These are phyloP conservation scores for Meteorus cinctellus DNA, from an alignment of 2,888 invertebrate species.

Conservation along the genomic window DNA sequence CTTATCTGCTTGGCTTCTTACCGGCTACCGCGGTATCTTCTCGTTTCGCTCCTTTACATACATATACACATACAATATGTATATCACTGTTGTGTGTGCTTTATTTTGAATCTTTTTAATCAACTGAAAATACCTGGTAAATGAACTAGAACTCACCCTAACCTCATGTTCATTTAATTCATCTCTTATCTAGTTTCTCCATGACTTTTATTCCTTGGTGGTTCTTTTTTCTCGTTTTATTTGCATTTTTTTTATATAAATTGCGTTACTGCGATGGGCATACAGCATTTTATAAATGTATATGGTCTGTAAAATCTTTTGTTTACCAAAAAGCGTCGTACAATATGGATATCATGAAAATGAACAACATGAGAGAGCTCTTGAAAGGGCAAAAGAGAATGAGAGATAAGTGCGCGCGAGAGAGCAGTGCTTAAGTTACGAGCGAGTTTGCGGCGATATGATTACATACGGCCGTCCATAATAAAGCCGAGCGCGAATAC, in stretches of 20 bases:
- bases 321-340: conserved; percentile 5
- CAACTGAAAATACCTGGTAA: conserved; percentile 16
- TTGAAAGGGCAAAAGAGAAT: conserved; percentile 44
- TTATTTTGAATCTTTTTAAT: conserved; percentile 38
- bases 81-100: not conserved
- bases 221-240: not conserved
- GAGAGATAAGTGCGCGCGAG: conserved; percentile 43
- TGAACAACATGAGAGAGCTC: conserved; percentile 43
- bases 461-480: conserved; percentile 43
- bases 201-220: not conserved
- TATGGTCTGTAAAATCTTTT: not conserved
- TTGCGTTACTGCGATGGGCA: no score
- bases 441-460: conserved; percentile 43
- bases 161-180: conserved; percentile 7
- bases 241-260: not conserved
- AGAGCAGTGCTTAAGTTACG: conserved; percentile 43
- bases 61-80: not conserved
- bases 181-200: not conserved
- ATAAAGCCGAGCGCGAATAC: conserved; percentile 41
- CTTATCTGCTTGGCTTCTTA: conserved; percentile 61
- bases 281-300: not conserved
- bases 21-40: conserved; percentile 55
- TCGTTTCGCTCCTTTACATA: conserved; percentile 10
- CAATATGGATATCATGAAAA: conserved; percentile 23
- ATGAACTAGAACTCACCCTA: conserved; percentile 10